phyloP scores from a whole-genome alignment of 2,113 vertebrate genomes.

The Arizona elegans region DNA sequence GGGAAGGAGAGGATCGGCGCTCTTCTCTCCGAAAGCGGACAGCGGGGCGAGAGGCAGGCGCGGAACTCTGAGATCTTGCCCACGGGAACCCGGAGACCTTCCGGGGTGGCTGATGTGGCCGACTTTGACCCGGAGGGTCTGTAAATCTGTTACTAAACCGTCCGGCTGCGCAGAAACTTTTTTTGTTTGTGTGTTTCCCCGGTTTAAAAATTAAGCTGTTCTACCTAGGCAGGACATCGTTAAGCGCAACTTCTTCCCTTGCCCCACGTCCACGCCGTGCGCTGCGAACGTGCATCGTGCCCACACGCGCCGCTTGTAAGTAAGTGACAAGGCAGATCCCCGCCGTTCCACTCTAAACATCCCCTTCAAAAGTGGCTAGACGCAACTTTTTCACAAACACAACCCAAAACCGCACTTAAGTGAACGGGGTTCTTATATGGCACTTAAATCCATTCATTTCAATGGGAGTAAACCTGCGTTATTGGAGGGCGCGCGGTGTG shows the following conservation, averaged over 20 bases:
- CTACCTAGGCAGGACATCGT: no score
- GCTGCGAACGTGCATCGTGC: background rate
- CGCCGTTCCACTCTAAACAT: background rate
- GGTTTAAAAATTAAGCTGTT: constrained; percentile 22
- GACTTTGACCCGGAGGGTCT: constrained; percentile 21
- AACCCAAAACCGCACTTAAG: background rate
- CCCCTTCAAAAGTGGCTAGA: background rate
- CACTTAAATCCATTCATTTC: background rate
- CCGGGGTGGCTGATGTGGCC: background rate
- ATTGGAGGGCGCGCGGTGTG: background rate
- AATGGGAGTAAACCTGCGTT: no score
- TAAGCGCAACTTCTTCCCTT: background rate
- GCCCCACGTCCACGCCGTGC: background rate
- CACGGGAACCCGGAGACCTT: background rate
- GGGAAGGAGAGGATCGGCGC: background rate
- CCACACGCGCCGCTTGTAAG: background rate
- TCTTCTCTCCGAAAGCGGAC: background rate
- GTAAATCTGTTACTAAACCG: constrained; percentile 16
- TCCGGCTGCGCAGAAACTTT: background rate
- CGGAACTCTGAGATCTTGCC: background rate
- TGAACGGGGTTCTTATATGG: background rate
- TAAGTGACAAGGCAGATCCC: no score
- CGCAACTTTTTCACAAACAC: background rate
- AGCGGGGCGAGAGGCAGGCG: background rate
- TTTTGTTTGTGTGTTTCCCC: background rate